Evolutionary conservation across 2,113 vertebrate genomes (phyloP), one percentile per base, ranked within the genome.

Genomic region (Saguinus midas): DNA sequence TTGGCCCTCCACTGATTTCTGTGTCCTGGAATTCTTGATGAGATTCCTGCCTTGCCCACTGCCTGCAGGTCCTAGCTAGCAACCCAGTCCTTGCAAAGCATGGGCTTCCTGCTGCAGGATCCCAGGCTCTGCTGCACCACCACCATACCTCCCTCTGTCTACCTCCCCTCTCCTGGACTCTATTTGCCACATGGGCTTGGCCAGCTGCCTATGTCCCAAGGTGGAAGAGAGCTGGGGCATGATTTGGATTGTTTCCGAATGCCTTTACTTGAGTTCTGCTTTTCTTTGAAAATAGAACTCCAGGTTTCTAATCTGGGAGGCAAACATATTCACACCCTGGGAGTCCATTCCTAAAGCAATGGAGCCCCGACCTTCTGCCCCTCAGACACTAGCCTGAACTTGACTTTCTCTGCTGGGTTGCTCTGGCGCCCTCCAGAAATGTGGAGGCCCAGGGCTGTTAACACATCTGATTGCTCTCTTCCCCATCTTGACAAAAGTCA

Each of bases 241-340:
- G 14, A 57, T 2, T 20, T 45, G 48, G 50, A n/a, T 48, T 18
- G 61, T 50, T 75, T 87, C 11, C 29, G 12, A 66, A 66, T 16
- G 40, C 52, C 37, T 96, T 80, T 84, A 68, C 37, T 35, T 29
- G 48, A 90, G 25, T 16, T 66, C 13, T 14, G 5, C 66, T 95
- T 84, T 91, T 40, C 85, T 95, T 92, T 90, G 76, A 94, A 89
- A 91, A 95, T 5, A 87, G 78, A 91, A 57, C 79, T 58, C 55
- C 35, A 50, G 64, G 82, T 78, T 82, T 97, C 32, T 11, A 3
- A 64, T 25, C 5, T 27, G 40, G 80, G 79, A 91, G 48, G 75
- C 79, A 83, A 66, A 94, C 52, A 76, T n/a, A 50, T 25, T 64
- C 5, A 8, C 23, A 18, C 55, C 43, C 68, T 6, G 43, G 94